phyloP scores from a whole-genome alignment of 2,113 vertebrate genomes.

The Gulo gulo region DNA sequence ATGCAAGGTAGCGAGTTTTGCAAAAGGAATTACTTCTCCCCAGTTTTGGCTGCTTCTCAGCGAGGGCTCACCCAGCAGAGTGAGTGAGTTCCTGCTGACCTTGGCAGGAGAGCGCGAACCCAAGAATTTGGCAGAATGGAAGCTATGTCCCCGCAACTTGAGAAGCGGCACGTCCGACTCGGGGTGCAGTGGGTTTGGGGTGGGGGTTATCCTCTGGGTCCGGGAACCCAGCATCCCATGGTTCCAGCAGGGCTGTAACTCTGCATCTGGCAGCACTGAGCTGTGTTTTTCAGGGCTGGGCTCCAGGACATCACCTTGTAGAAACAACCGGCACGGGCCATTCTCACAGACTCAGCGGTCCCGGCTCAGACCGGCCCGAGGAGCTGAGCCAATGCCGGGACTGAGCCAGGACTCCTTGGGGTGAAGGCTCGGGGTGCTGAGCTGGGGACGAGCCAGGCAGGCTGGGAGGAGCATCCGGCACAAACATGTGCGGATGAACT shows the following conservation, averaged over 20 bases:
- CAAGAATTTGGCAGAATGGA: slow-evolving; percentile 7
- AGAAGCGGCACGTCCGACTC: neutral
- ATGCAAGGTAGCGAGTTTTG: neutral
- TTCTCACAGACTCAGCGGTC: neutral
- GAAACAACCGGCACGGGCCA: neutral
- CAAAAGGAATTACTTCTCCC: neutral
- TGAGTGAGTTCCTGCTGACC: slow-evolving; percentile 17
- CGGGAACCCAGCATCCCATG: fast-evolving
- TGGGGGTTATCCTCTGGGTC: neutral
- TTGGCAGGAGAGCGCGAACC: neutral
- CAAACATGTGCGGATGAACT: neutral
- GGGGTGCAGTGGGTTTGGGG: neutral
- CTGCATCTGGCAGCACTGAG: neutral
- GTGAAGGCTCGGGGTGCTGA: neutral
- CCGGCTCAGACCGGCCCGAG: fast-evolving
- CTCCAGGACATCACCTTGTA: neutral
- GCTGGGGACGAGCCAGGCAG: neutral
- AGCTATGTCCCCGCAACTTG: neutral
- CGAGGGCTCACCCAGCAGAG: neutral
- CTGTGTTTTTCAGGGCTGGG: neutral
- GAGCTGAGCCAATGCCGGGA: neutral
- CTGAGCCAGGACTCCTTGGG: neutral
- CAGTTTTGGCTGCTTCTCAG: neutral
- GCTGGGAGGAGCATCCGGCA: neutral
- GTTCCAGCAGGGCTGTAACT: neutral